A percentile compares a stretch with the other conserved stretches of the same genome.
These are phyloP conservation scores for Lasiurus cinereus DNA, from an alignment of 2,113 vertebrate genomes.

Conservation along the genomic window DNA sequence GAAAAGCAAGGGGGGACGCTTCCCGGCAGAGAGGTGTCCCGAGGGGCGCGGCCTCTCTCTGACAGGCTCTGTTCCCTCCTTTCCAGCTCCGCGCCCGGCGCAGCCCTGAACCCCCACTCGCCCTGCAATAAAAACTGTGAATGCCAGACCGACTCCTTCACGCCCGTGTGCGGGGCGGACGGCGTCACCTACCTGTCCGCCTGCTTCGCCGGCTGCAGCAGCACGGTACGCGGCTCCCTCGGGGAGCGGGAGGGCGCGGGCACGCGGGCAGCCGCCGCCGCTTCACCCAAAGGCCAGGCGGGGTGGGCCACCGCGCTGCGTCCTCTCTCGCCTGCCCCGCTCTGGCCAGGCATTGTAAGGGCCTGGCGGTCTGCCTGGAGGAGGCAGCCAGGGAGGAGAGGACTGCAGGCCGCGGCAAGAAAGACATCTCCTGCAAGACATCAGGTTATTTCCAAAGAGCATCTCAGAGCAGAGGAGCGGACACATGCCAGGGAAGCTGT, in stretches of 20 bases:
- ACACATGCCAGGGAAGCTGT: neutral
- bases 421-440: too few relatives aligned
- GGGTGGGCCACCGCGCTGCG: accelerated
- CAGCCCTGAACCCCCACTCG: conserved; percentile 91
- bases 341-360: neutral
- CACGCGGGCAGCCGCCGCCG: neutral
- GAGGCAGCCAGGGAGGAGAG: too few relatives aligned
- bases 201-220: conserved; percentile 97
- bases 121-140: conserved; percentile 95
- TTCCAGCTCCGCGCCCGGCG: conserved; percentile 90
- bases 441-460: neutral
- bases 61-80: conserved; percentile 7
- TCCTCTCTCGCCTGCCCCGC: too few relatives aligned
- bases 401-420: too few relatives aligned
- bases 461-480: accelerated
- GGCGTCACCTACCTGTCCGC: conserved; percentile 97
- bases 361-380: too few relatives aligned
- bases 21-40: accelerated
- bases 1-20: neutral
- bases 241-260: neutral
- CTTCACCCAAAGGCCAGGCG: neutral
- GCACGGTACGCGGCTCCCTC: conserved; percentile 78
- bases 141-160: conserved; percentile 97
- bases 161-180: conserved; percentile 96
- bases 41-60: neutral